Base-by-base conservation (phyloP, 2,113 vertebrate genomes). In the Podilymbus podiceps region DNA sequence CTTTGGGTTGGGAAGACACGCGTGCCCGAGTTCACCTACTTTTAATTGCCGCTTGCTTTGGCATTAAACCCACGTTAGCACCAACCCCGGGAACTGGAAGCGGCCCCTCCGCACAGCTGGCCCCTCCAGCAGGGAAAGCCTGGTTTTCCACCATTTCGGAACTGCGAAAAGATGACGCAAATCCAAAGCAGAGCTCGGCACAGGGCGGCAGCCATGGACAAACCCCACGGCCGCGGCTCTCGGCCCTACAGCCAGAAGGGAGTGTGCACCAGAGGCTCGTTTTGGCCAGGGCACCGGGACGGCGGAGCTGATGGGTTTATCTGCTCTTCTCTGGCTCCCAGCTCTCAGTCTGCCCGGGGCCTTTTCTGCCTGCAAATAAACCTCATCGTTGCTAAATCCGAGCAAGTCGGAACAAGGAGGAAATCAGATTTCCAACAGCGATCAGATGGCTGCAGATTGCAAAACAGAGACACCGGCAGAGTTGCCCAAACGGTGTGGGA, bases 241-340 rank as follows among this genome's bases (percentile, higher is more conserved):
- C 1, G 4, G 44, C 52, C 74, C 72, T 9, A 6, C 15, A 15
- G 59, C 64, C 40, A 3, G 30, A 3, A 3, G 23, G 52, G 58
- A 3, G 25, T 0, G 21, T 2, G 55, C 56, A 12, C 16, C 40
- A 9, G n/a, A 6, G n/a, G 55, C 55, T 55, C 1, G 0, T 19
- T 38, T 9, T 33, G 67, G 49, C n/a, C 46, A 7, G 38, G 50
- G 38, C 38, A 11, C 10, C 0, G 33, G 64, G 6, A 22, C 0
- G 6, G 49, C 4, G 1, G 53, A 58, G 62, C 20, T 1, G 16
- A 27, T 2, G 60, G 52, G 20, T 46, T 79, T 31, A 27, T 6
- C 73, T 6, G 33, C 52, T 52, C 60, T 33, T 27, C 23, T 42
- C 60, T 60, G 68, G 59, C 88, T 55, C 60, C n/a, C 14, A 23